phyloP scores from a whole-genome alignment of 2,113 vertebrate genomes.

The Mus pahari region DNA sequence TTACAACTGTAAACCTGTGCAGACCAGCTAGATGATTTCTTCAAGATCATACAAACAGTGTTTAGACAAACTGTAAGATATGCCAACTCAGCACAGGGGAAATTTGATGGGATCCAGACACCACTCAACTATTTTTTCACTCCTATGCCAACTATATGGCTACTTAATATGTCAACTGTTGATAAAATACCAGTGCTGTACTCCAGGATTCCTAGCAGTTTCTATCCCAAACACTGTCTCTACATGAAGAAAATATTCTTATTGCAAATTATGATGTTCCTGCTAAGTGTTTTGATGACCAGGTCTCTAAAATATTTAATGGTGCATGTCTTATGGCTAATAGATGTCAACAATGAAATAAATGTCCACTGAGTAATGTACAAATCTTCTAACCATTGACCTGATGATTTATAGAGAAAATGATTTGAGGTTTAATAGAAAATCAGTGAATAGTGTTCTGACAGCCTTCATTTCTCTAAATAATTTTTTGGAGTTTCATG shows the following conservation, averaged over 20 bases:
- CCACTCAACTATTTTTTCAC: background rate
- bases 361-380: background rate
- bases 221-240: background rate
- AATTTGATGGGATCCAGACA: background rate
- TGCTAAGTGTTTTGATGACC: background rate
- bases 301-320: background rate
- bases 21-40: background rate
- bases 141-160: background rate
- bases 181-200: background rate
- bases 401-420: background rate
- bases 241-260: background rate
- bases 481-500: too few species aligned
- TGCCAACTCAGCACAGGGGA: background rate
- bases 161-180: background rate
- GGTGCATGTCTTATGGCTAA: background rate
- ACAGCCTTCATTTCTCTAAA: background rate
- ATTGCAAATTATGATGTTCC: background rate
- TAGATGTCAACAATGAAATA: background rate
- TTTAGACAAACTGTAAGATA: background rate
- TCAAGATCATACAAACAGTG: background rate
- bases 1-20: background rate
- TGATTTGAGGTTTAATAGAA: background rate
- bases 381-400: background rate
- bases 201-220: background rate
- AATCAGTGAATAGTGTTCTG: background rate